These are phyloP conservation scores for Eupsittula cactorum DNA, from an alignment of 2,113 vertebrate species.

Conservation along the genomic window DNA sequence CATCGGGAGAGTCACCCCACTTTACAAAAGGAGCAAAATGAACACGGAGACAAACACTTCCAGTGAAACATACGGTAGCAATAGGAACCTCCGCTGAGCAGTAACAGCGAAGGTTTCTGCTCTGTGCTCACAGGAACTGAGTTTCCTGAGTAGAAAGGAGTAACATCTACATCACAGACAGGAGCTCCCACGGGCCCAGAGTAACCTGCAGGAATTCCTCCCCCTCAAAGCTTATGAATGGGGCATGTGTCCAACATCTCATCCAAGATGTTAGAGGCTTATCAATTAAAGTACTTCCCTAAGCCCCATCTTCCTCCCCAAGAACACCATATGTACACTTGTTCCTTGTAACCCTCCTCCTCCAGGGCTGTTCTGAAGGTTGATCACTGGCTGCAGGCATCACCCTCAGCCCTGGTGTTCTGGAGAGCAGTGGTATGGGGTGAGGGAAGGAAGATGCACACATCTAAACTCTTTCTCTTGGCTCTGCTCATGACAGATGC, in stretches of 20 bases:
- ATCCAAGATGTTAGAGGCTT: neutral
- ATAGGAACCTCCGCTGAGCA: neutral
- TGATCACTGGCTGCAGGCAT: neutral
- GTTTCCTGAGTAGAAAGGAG: neutral
- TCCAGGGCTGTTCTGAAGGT: neutral
- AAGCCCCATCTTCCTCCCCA: neutral
- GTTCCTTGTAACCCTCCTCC: neutral
- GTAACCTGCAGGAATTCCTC: neutral
- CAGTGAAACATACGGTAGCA: neutral
- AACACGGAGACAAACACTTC: neutral
- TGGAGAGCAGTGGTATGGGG: neutral
- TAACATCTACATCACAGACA: neutral
- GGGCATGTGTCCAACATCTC: neutral
- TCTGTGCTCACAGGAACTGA: neutral
- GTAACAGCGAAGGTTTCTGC: neutral
- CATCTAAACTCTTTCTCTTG: neutral
- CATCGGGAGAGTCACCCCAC: neutral
- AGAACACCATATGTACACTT: neutral
- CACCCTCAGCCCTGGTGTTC: rapidly evolving
- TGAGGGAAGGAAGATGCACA: neutral
- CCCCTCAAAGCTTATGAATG: neutral
- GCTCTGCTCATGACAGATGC: neutral
- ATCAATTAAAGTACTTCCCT: neutral
- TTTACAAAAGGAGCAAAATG: neutral
- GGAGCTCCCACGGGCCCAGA: neutral